These are phyloP conservation scores for Saimiri boliviensis DNA, from an alignment of 2,113 vertebrate genomes.

Conservation along the genomic window DNA sequence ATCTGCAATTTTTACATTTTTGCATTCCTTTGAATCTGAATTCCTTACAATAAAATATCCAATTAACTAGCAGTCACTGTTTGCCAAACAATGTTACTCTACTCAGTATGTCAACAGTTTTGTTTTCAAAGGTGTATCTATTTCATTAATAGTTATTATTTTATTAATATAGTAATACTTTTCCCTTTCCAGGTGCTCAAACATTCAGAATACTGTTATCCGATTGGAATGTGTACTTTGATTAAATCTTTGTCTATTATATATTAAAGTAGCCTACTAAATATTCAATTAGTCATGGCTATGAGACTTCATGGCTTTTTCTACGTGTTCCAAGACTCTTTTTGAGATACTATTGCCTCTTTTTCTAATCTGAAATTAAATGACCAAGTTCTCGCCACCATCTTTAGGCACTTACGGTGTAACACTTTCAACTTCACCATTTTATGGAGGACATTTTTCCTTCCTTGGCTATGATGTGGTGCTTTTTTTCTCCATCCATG, in stretches of 20 bases:
- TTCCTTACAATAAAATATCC: constrained; percentile 70
- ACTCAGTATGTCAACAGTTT: constrained; percentile 63
- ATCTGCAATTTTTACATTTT: constrained; percentile 71
- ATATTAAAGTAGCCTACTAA: constrained; percentile 60
- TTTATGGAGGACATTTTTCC: not conserved
- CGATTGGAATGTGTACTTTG: constrained; percentile 58
- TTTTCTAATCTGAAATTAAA: constrained; percentile 16
- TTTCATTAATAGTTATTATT: constrained; percentile 73
- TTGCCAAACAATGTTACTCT: constrained; percentile 66
- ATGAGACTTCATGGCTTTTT: not conserved
- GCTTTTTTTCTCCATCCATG: not conserved
- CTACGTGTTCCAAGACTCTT: not conserved
- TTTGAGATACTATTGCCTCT: not conserved
- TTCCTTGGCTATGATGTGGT: not conserved
- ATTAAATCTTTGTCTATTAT: constrained; percentile 60
- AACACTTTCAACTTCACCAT: not conserved
- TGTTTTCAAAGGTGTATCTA: constrained; percentile 60
- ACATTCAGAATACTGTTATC: constrained; percentile 50
- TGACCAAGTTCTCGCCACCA: not conserved
- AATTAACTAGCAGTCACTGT: constrained; percentile 64
- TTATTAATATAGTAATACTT: constrained; percentile 48
- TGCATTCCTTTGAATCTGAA: constrained; percentile 74
- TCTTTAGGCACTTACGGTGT: not conserved
- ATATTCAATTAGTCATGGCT: constrained; percentile 51
- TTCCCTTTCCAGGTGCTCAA: constrained; percentile 56